A percentile compares a stretch with the other conserved stretches of the same genome.
These are phyloP conservation scores for Syndactyla subalaris DNA, from an alignment of 2,797 vertebrate genomes.

Conservation along the genomic window DNA sequence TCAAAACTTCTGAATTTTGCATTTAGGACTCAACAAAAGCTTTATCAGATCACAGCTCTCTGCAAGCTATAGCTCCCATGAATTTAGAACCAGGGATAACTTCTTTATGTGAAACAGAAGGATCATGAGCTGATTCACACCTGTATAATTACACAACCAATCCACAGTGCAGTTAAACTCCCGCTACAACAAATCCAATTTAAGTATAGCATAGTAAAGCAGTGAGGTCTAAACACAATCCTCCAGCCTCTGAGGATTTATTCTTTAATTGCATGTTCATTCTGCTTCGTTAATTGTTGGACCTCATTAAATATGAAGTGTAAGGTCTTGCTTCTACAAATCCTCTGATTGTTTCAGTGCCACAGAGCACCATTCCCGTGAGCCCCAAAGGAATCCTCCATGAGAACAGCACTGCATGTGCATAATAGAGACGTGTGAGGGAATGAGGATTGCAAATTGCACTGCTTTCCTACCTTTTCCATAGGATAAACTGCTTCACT, in stretches of 20 bases:
- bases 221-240: background rate
- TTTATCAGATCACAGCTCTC: background rate
- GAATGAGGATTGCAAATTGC: background rate
- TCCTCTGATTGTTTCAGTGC: background rate
- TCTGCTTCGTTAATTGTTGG: background rate
- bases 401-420: background rate
- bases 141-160: background rate
- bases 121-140: background rate
- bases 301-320: background rate
- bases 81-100: background rate
- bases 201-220: background rate
- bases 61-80: background rate
- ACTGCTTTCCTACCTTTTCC: background rate
- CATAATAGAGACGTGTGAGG: accelerated
- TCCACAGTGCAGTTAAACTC: background rate
- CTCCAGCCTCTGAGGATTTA: background rate
- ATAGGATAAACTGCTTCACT: background rate
- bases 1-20: background rate
- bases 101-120: background rate
- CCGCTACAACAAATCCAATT: background rate
- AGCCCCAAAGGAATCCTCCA: background rate
- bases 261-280: background rate
- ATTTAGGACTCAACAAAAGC: background rate
- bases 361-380: background rate
- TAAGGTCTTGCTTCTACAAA: background rate